These are phyloP conservation scores for Nomia melanderi DNA, from an alignment of 1,140 invertebrate species.

Conservation along the genomic window DNA sequence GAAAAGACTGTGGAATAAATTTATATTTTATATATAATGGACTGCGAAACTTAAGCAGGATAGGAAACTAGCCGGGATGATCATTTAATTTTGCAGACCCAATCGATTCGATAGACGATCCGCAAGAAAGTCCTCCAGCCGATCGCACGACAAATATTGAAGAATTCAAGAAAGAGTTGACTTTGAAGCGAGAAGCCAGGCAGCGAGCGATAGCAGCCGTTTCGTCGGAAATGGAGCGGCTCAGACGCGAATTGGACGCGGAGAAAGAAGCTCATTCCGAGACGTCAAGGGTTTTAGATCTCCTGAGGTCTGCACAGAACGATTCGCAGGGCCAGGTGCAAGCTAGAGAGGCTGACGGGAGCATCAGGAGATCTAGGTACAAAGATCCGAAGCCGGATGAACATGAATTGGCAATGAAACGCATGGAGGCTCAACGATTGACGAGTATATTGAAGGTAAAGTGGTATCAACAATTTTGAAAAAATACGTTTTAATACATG, in stretches of 20 bases:
- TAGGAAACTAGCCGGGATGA: not conserved
- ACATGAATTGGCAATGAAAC: slow-evolving; percentile 47
- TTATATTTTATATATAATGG: too few relatives aligned
- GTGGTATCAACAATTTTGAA: not conserved
- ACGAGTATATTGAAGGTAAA: slow-evolving; percentile 72
- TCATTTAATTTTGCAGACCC: slow-evolving; percentile 6
- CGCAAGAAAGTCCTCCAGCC: not conserved
- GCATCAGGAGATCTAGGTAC: slow-evolving; percentile 24
- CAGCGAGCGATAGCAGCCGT: slow-evolving; percentile 78
- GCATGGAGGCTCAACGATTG: slow-evolving; percentile 67
- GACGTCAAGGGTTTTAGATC: slow-evolving; percentile 72
- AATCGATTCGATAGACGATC: slow-evolving; percentile 23
- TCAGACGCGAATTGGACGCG: slow-evolving; percentile 74
- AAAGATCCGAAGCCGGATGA: slow-evolving; percentile 52
- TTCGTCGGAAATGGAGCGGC: slow-evolving; percentile 78
- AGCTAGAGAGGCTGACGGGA: slow-evolving; percentile 39
- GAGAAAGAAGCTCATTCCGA: slow-evolving; percentile 78
- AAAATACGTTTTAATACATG: too few relatives aligned
- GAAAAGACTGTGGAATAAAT: too few relatives aligned
- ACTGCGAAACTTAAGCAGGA: too few relatives aligned
- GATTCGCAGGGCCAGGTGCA: slow-evolving; percentile 33
- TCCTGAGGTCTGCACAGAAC: slow-evolving; percentile 66
- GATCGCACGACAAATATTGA: slow-evolving; percentile 58
- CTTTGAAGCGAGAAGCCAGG: slow-evolving; percentile 75
- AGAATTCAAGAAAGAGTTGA: slow-evolving; percentile 77